Base-by-base conservation (phyloP, 2,888 invertebrate genomes). In the Ophioninae sp. region DNA sequence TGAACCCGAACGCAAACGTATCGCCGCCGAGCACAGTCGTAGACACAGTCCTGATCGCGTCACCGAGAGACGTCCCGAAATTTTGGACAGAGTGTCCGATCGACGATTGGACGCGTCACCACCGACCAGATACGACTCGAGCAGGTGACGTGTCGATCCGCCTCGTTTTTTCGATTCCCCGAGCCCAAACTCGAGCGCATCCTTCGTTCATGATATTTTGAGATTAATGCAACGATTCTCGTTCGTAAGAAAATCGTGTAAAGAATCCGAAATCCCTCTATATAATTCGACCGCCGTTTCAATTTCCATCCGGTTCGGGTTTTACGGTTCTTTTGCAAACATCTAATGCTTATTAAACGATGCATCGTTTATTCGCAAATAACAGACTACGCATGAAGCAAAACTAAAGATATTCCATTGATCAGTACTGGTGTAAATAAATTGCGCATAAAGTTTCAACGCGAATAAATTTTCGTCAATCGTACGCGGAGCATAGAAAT, bases 1-100 rank as follows among this genome's bases (percentile, higher is more conserved):
- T 1, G 92, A 93, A 62, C 90, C 92, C 0, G 93, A 93, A 6
- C 88, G 93, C 20, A 93, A 93, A 75, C 90, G 93, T 8, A 86
- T 92, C n/a, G 85, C 90, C 0, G 88, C 92, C 2, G 93, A 92
- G 30, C 87, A 89, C 79, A 88, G 88, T 57, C 90, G 92, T 7
- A 88, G 92, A 81, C 92, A 92, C 81, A 91, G 90, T 79, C 91
- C 91, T 0, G 92, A 92, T 23, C 88, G 92, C 56, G 89, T 90
- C 0, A 79, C 86, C 23, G 92, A 92, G n/a, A 88, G 92, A 68
- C 90, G 92, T 10, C 83, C 87, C 5, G 92, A 92, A 41, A 90
- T 93, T 21, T 81, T 92, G 77, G 92, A 92, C 41, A 87, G 92
- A 8, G 92, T 92, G 2, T 89, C 91, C 0, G 92, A 92, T 39